These are phyloP conservation scores for Anabacerthia variegaticeps DNA, from an alignment of 2,797 vertebrate species.

Conservation along the genomic window DNA sequence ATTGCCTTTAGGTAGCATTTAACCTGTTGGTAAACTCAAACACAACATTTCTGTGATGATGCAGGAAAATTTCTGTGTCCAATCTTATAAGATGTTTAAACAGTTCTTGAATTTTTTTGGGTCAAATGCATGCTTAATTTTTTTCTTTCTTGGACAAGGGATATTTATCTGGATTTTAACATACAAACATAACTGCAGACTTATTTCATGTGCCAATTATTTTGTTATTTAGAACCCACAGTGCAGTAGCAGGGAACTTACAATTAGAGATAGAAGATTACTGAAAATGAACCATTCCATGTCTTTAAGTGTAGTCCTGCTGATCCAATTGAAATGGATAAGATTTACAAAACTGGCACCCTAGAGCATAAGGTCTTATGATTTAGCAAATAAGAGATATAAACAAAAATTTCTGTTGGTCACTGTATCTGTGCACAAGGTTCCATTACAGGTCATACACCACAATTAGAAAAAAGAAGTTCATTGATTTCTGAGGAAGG, in stretches of 20 bases:
- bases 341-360: background rate
- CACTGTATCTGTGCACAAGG: background rate
- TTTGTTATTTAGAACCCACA: slow-evolving; percentile 20
- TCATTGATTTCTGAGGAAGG: background rate
- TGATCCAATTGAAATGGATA: slow-evolving; percentile 25
- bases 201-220: slow-evolving; percentile 5
- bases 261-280: slow-evolving; percentile 35
- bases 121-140: background rate
- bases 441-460: background rate
- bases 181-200: background rate
- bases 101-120: background rate
- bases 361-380: background rate
- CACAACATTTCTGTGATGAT: background rate
- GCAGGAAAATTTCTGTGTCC: background rate
- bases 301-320: background rate
- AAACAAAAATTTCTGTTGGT: background rate
- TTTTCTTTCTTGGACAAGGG: background rate
- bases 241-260: background rate
- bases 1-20: background rate
- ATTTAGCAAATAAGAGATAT: background rate
- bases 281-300: slow-evolving; percentile 6
- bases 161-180: background rate
- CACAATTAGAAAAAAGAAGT: background rate
- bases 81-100: background rate
- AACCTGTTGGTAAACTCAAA: background rate